phyloP scores from a whole-genome alignment of 2,888 invertebrate genomes.

The Phortica magna region DNA sequence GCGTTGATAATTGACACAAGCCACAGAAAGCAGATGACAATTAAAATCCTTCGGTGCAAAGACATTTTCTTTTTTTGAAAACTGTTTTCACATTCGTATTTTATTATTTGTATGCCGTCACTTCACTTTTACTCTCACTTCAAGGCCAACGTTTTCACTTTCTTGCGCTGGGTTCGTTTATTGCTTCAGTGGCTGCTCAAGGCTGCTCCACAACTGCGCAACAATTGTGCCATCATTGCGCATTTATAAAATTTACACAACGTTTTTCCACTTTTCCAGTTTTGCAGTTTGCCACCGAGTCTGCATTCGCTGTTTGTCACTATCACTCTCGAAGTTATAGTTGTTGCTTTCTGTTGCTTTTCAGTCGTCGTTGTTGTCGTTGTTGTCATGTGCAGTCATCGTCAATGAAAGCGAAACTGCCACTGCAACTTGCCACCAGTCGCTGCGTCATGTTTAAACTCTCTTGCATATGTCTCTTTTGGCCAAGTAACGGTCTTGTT shows the following conservation, averaged over 20 bases:
- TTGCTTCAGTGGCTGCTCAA: slow-evolving; percentile 10
- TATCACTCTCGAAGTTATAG: not conserved
- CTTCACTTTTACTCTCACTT: slow-evolving; percentile 59
- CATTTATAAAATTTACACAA: slow-evolving; percentile 66
- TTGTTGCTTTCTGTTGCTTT: slow-evolving; percentile 35
- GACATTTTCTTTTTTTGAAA: slow-evolving; percentile 8
- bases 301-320: slow-evolving; percentile 1
- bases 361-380: slow-evolving; percentile 43
- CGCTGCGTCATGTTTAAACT: slow-evolving; percentile 3
- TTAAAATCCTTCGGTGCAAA: not conserved
- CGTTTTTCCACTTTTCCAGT: slow-evolving; percentile 69
- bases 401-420: slow-evolving; percentile 39
- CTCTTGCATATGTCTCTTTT: slow-evolving; percentile 62
- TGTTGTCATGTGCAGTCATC: slow-evolving; percentile 36
- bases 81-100: not conserved
- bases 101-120: not conserved
- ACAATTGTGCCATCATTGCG: slow-evolving; percentile 52
- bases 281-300: slow-evolving; percentile 50
- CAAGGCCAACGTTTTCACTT: slow-evolving; percentile 57
- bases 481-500: slow-evolving; percentile 51
- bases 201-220: slow-evolving; percentile 60
- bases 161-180: slow-evolving; percentile 2
- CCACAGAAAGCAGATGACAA: slow-evolving; percentile 12
- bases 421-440: slow-evolving; percentile 2
- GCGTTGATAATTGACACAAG: not conserved